Evolutionary conservation across 2,113 vertebrate genomes (phyloP).

Genomic region (Sterrhoptilus dennistouni): DNA sequence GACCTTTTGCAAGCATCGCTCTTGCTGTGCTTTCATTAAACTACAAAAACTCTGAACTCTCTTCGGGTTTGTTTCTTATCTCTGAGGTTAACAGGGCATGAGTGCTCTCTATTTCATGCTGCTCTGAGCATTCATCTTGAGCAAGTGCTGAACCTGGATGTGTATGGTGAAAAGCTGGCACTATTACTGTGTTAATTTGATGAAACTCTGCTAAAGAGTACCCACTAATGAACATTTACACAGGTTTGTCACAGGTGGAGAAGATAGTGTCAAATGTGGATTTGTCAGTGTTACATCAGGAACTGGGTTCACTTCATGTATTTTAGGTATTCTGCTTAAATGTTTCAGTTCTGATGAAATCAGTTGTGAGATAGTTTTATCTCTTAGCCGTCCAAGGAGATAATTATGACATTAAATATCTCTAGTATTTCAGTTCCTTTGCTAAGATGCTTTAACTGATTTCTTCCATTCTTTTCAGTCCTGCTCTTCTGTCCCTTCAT

Average conservation of each 20-base stretch:
- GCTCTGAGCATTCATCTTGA: constrained; percentile 10
- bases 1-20: background rate
- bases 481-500: background rate
- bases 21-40: background rate
- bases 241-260: background rate
- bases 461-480: background rate
- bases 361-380: background rate
- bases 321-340: background rate
- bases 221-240: background rate
- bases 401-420: background rate
- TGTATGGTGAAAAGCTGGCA: background rate
- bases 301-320: background rate
- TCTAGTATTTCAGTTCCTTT: background rate
- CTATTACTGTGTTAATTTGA: background rate
- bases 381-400: background rate
- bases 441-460: background rate
- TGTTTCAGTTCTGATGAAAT: background rate
- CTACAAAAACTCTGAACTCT: background rate
- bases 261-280: background rate
- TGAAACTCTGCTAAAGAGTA: background rate
- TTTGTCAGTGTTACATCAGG: background rate
- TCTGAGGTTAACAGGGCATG: background rate
- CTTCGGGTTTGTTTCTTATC: background rate
- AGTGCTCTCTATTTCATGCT: background rate
- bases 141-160: background rate